Base-by-base conservation (phyloP, 92 coral and sea anemone genomes). In the Heliopora coerulea region DNA sequence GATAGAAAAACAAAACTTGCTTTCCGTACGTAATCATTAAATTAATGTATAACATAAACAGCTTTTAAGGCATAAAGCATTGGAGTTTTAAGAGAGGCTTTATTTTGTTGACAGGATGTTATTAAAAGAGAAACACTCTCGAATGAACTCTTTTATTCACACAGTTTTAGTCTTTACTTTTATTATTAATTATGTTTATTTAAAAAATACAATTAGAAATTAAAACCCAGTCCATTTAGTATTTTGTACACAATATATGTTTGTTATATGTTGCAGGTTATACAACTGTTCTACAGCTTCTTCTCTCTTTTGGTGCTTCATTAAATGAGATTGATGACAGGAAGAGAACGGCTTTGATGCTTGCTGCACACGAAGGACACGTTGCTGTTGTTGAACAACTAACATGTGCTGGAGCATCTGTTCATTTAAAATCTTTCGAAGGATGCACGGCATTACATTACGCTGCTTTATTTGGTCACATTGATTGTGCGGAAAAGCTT, bases 361-460 rank as follows among this genome's bases (percentile, higher is more conserved):
- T 93, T 68, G 98, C 96, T 2, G 88, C 96, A 63, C 98, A 93
- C 34, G 98, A 90, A 62, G 98, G 96, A 3, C 96, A 90, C 42
- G 62, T 72, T 39, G 61, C 78, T 30, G 84, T 86, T 20, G 77
- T 93, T 49, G 68, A 75, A 18, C 85, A 83, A 33, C 87, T 93
- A 24, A 72, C 90, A 56, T 81, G 83, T 76, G 80, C 79, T 76
- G 91, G 96, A 34, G 89, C 95, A 27, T 80, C 91, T 17, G 80
- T 88, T 35, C 85, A 91, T 46, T 87, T 84, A 65, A 84, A 83
- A 28, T 83, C 98, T 49, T 68, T 84, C 34, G 89, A 85, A 64
- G 91, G 96, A 5, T 91, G 91, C 50, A 88, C 98, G 62, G 93
- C 96, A 14, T 35, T 93, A 26, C 88, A 79, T 76, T 88, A 87